Evolutionary conservation across 1,140 invertebrate genomes (phyloP).

Genomic region (Pseudachorutes palmiensis): DNA sequence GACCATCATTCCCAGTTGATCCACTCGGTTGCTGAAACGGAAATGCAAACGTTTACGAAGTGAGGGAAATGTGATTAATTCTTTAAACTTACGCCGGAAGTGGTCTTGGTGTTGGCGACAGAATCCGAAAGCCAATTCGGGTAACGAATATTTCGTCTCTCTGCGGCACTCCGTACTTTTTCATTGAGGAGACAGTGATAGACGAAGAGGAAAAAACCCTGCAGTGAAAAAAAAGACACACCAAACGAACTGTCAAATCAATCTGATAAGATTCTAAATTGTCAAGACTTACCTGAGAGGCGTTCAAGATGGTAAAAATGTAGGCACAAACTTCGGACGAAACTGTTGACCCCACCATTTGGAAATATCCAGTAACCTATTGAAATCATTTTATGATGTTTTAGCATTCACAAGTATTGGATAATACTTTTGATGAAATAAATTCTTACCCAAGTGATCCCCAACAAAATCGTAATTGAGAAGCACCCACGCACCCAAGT

Average conservation of each 20-base stretch:
- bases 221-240: background rate
- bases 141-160: slow-evolving; percentile 11
- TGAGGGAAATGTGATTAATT: background rate
- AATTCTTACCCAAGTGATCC: slow-evolving; percentile 35
- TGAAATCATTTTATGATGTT: too few relatives aligned
- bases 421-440: too few relatives aligned
- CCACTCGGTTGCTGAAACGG: too few relatives aligned
- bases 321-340: slow-evolving; percentile 23
- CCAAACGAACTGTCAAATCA: background rate
- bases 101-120: background rate
- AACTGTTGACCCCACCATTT: slow-evolving; percentile 2
- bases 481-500: slow-evolving; percentile 32
- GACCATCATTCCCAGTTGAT: background rate
- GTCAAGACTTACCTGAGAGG: slow-evolving; percentile 27
- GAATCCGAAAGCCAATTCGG: slow-evolving; percentile 20
- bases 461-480: slow-evolving; percentile 31
- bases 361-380: slow-evolving; percentile 30
- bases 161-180: slow-evolving; percentile 23
- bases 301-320: slow-evolving; percentile 33
- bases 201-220: slow-evolving; percentile 31
- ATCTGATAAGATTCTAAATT: background rate
- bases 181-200: slow-evolving; percentile 33
- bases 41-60: too few relatives aligned
- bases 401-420: too few relatives aligned
- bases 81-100: background rate